Percentiles rank a stretch among this genome's conserved stretches.
Evolutionary conservation across 2,888 invertebrate genomes (phyloP).

Genomic region (Rhamnusium bicolor): DNA sequence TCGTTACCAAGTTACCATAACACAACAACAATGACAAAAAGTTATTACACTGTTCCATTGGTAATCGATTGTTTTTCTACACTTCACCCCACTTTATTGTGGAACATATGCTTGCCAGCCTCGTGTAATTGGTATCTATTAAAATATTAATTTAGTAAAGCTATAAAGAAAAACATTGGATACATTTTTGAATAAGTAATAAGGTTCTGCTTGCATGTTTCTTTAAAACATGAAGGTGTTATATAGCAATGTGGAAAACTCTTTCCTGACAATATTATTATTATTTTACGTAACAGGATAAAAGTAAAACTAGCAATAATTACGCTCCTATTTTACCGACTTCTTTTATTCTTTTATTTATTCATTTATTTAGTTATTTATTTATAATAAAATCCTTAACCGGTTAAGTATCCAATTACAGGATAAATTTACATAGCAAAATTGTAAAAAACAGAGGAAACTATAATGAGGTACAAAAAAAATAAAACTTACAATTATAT

Average conservation of each 20-base stretch:
- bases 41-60: conserved; percentile 45
- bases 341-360: too few species aligned
- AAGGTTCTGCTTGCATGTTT: neutral
- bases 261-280: neutral
- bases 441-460: too few species aligned
- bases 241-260: neutral
- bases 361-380: too few species aligned
- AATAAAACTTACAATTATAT: too few species aligned
- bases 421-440: too few species aligned
- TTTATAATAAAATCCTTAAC: too few species aligned
- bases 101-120: neutral
- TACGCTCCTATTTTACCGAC: too few species aligned
- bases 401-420: too few species aligned
- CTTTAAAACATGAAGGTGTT: neutral
- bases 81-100: neutral
- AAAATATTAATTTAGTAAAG: conserved; percentile 11
- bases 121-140: conserved; percentile 15
- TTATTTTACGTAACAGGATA: neutral
- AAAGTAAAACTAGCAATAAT: too few species aligned
- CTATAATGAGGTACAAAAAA: too few species aligned
- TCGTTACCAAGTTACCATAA: conserved; percentile 52
- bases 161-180: conserved; percentile 12
- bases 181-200: conserved; percentile 1
- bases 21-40: conserved; percentile 48
- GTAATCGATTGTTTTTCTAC: conserved; percentile 24